Evolutionary conservation across 2,888 invertebrate genomes (phyloP).

Genomic region (Oxycera nigricornis): DNA sequence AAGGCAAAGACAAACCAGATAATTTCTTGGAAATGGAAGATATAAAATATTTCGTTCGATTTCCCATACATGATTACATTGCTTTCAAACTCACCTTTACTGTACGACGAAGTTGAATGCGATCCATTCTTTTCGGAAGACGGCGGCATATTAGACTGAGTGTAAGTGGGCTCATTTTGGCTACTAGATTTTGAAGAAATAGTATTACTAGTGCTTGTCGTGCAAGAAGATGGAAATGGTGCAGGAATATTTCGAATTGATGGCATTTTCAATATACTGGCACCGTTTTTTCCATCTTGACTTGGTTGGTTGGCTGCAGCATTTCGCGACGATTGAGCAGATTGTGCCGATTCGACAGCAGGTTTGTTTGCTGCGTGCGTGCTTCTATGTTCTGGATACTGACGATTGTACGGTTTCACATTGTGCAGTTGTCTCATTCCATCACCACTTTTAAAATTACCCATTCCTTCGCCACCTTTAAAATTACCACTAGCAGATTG

Average conservation of each 20-base stretch:
- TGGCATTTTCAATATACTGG: constrained; percentile 41
- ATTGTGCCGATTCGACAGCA: background rate
- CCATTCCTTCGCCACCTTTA: no score
- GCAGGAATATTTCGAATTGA: constrained; percentile 51
- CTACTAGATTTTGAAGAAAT: background rate
- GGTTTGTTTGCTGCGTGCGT: constrained; percentile 14
- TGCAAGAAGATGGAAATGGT: constrained; percentile 49
- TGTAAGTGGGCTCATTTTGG: constrained; percentile 10
- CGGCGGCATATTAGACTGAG: constrained; percentile 23
- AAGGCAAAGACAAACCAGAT: no score
- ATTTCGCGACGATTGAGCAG: background rate
- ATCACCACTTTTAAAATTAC: constrained; percentile 3
- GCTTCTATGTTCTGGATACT: constrained; percentile 31
- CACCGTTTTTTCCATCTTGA: constrained; percentile 23
- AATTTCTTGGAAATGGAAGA: no score
- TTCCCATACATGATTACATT: no score
- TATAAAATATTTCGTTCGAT: no score
- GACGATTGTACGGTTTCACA: constrained; percentile 42
- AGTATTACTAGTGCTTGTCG: constrained; percentile 6
- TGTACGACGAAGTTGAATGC: background rate
- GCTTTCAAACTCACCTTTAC: background rate
- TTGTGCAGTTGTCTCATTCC: constrained; percentile 40
- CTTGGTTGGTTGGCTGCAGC: background rate
- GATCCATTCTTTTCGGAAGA: constrained; percentile 18
- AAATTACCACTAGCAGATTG: background rate